Evolutionary conservation across 2,797 vertebrate species (phyloP), one percentile per base, ranked within the genome.

Genomic region (Centropyge bicolor): DNA sequence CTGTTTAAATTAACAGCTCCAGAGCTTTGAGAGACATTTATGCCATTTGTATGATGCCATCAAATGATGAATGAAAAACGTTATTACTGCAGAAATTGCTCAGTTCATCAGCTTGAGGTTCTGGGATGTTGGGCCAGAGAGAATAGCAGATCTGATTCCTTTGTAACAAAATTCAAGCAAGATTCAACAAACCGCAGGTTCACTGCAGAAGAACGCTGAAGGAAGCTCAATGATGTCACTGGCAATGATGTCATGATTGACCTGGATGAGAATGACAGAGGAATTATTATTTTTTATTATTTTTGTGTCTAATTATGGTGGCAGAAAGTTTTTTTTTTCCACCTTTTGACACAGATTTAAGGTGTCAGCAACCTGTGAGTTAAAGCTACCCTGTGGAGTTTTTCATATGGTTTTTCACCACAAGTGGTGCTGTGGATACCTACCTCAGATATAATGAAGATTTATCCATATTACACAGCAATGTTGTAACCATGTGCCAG

Each of bases 201-300:
- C 13, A 13, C 45, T 57, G 62, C 38, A 67, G 64, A 59, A 45
- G 35, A 8, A 35, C 10, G 35, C 52, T 27, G 52, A 2, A 17
- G 41, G 61, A 54, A 62, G 77, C 52, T 56, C 16, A 35, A 0
- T 4, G 1, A 20, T 3, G 35, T 36, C 38, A 68, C 67, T 22
- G 36, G 61, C 22, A 52, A n/a, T n/a, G 17, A 24, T 5, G 6
- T 54, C 68, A 22, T 6, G 5, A 43, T 36, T 60, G 36, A 82
- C 55, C 90, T 91, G 75, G 38, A 83, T 0, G n/a, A 66, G 9
- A 76, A 74, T 0, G 0, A 78, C 6, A 86, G 6, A 59, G 6
- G 11, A 6, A 49, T 66, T 41, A 56, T 8, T 60, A 48, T 5
- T 74, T 7, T 31, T 31, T 6, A 4, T 27, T 9, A 43, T 10